phyloP scores from a whole-genome alignment of 2,888 invertebrate genomes.

The Amblyteles armatorius region DNA sequence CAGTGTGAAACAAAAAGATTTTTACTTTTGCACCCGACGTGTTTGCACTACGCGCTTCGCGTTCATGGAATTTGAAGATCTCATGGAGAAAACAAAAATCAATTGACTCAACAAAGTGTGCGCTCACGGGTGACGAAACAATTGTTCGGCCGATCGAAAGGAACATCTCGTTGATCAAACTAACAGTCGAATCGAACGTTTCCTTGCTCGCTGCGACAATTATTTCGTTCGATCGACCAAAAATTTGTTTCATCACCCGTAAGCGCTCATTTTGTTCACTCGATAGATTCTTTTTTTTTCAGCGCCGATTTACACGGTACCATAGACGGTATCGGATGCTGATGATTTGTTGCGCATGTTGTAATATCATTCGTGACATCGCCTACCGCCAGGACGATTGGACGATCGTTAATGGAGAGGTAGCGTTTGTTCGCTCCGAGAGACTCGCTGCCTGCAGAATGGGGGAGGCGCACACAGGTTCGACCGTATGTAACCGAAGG shows the following conservation, averaged over 20 bases:
- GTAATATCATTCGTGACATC: not conserved
- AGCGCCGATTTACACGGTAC: not conserved
- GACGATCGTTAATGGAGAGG: slow-evolving; percentile 5
- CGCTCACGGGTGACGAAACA: too few species aligned
- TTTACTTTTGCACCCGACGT: too few species aligned
- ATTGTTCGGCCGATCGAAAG: not conserved
- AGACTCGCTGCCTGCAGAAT: not conserved
- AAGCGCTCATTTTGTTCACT: too few species aligned
- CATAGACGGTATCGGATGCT: not conserved
- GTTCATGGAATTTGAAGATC: too few species aligned
- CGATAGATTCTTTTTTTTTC: too few species aligned
- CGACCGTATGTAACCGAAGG: slow-evolving; percentile 29
- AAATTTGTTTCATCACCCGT: too few species aligned
- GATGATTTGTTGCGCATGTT: not conserved
- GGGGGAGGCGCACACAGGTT: not conserved
- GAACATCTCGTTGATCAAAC: not conserved
- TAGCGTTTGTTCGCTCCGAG: slow-evolving; percentile 7
- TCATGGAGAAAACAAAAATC: not conserved
- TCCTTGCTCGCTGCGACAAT: too few species aligned
- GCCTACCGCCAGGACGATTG: slow-evolving; percentile 1
- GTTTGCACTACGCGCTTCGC: too few species aligned
- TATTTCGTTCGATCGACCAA: too few species aligned
- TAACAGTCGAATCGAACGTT: not conserved
- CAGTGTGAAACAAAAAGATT: too few species aligned
- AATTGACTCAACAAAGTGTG: too few species aligned